phyloP scores from a whole-genome alignment of 2,113 vertebrate genomes.

The Phycodurus eques region DNA sequence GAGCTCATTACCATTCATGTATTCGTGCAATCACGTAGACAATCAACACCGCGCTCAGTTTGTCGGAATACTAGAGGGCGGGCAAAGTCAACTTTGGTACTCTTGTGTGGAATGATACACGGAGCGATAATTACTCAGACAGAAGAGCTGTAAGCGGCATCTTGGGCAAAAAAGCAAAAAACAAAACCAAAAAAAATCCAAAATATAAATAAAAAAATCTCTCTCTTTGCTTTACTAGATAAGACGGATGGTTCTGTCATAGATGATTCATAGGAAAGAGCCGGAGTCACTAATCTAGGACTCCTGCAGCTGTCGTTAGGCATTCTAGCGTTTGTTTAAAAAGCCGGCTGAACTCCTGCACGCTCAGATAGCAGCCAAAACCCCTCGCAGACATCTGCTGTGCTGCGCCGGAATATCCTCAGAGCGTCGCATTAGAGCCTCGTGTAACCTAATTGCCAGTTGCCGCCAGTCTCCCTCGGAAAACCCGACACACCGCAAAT shows the following conservation, averaged over 20 bases:
- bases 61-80: slow-evolving; percentile 67
- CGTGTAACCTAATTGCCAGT: slow-evolving; percentile 36
- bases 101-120: slow-evolving; percentile 44
- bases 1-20: slow-evolving; percentile 70
- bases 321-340: slow-evolving; percentile 60
- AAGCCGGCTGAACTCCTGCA: slow-evolving; percentile 67
- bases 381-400: slow-evolving; percentile 52
- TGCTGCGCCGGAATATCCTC: slow-evolving; percentile 50
- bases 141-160: slow-evolving; percentile 43
- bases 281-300: slow-evolving; percentile 50
- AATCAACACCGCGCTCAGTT: slow-evolving; percentile 62
- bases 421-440: slow-evolving; percentile 36
- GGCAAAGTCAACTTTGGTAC: slow-evolving; percentile 64
- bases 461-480: slow-evolving; percentile 22
- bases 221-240: slow-evolving; percentile 24
- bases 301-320: slow-evolving; percentile 59
- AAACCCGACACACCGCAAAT: slow-evolving; percentile 8
- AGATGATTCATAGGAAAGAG: slow-evolving; percentile 60
- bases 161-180: slow-evolving; percentile 17
- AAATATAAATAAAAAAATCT: slow-evolving; percentile 25
- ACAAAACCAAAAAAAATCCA: slow-evolving; percentile 11
- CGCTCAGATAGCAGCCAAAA: slow-evolving; percentile 53
- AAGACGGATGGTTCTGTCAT: slow-evolving; percentile 64
- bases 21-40: slow-evolving; percentile 62
- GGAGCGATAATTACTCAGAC: slow-evolving; percentile 59